Percentiles rank a stretch among this genome's conserved stretches.
These are phyloP conservation scores for Copidosoma aretas DNA, from an alignment of 2,888 invertebrate genomes.

Conservation along the genomic window DNA sequence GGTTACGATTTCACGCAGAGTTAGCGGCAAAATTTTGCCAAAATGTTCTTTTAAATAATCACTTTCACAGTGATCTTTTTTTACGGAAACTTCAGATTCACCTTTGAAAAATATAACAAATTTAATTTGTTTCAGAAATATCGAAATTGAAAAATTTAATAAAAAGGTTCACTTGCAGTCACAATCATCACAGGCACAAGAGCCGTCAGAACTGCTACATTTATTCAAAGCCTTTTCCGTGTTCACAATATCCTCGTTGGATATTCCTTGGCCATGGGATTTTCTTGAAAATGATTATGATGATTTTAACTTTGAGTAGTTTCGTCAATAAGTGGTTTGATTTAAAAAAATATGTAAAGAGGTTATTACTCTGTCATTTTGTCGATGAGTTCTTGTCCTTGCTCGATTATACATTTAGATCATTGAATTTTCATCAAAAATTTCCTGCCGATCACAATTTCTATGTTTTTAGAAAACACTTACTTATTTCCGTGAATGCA, in stretches of 20 bases:
- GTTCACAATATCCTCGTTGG: slow-evolving; percentile 4
- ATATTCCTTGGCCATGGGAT: slow-evolving; percentile 3
- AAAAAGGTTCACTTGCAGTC: background rate
- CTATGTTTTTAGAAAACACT: background rate
- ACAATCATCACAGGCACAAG: slow-evolving; percentile 26
- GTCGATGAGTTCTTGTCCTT: slow-evolving; percentile 34
- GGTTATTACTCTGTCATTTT: slow-evolving; percentile 40
- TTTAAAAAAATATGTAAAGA: background rate
- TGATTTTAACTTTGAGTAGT: background rate
- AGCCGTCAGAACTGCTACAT: background rate
- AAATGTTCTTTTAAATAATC: slow-evolving; percentile 43
- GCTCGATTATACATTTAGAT: background rate
- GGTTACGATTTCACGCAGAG: slow-evolving; percentile 48
- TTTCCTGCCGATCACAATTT: background rate
- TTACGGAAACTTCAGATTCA: background rate
- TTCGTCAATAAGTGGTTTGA: background rate
- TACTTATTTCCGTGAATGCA: background rate
- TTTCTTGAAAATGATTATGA: background rate
- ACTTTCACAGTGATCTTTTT: slow-evolving; percentile 4
- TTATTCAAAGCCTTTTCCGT: slow-evolving; percentile 2
- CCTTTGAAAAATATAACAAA: background rate
- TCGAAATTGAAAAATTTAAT: background rate
- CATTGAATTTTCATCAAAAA: background rate
- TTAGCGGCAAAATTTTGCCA: slow-evolving; percentile 44
- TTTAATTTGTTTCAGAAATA: background rate